Percentiles rank a stretch among this genome's conserved stretches.
phyloP scores from a whole-genome alignment of 2,797 vertebrate species.

The Podarcis siculus region DNA sequence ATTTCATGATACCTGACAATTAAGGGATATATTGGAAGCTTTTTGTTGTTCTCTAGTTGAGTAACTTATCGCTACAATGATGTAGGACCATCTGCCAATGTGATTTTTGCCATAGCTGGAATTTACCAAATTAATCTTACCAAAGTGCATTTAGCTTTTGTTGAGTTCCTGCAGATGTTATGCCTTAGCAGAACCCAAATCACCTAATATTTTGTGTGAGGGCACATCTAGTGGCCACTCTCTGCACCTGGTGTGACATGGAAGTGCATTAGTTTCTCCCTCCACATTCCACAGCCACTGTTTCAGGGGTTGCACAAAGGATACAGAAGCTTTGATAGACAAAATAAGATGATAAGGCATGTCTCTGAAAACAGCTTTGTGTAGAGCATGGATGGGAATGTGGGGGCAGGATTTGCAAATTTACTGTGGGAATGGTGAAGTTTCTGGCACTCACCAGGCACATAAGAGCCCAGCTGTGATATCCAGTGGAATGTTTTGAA shows the following conservation, averaged over 20 bases:
- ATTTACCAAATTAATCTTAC: background rate
- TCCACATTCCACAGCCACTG: slow-evolving; percentile 49
- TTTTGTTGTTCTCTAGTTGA: slow-evolving; percentile 59
- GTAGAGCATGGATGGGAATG: slow-evolving; percentile 40
- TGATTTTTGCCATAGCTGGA: background rate
- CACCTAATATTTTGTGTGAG: background rate
- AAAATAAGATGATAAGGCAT: background rate
- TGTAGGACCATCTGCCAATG: too few species aligned
- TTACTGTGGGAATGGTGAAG: slow-evolving; percentile 70
- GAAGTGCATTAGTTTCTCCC: background rate
- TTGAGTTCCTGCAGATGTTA: background rate
- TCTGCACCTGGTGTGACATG: slow-evolving; percentile 11
- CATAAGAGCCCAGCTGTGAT: slow-evolving; percentile 41
- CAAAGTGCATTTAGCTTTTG: background rate
- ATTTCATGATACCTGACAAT: slow-evolving; percentile 66
- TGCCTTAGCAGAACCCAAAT: background rate
- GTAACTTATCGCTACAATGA: background rate
- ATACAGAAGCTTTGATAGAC: background rate
- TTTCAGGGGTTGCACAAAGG: slow-evolving; percentile 35
- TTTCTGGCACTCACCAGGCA: slow-evolving; percentile 70
- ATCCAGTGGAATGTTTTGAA: background rate
- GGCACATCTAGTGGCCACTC: background rate
- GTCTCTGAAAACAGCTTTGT: slow-evolving; percentile 34
- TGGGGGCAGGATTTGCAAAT: slow-evolving; percentile 52
- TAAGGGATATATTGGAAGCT: slow-evolving; percentile 66